A percentile compares a stretch with the other conserved stretches of the same genome.
Evolutionary conservation across 2,113 vertebrate species (phyloP).

Genomic region (Balaenoptera acutorostrata): DNA sequence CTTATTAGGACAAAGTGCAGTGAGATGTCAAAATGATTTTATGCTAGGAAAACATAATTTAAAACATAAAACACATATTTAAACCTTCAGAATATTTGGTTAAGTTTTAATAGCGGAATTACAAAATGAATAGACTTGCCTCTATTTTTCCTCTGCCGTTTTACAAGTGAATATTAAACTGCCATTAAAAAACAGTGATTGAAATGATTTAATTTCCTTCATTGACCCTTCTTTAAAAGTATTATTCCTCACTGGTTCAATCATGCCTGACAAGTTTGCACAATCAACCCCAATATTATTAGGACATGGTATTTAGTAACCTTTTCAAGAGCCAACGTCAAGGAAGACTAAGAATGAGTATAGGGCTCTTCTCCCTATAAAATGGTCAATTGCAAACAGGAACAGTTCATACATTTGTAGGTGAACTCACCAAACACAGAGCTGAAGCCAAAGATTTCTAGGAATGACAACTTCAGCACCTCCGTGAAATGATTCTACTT

Average conservation of each 20-base stretch:
- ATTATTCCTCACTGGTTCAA: not conserved
- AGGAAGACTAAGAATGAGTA: not conserved
- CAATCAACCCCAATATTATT: not conserved
- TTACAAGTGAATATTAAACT: not conserved
- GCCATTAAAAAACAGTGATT: not conserved
- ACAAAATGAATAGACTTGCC: not conserved
- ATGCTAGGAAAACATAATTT: not conserved
- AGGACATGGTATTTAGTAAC: not conserved
- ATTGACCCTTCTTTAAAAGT: not conserved
- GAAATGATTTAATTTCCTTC: not conserved
- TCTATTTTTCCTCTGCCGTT: not conserved
- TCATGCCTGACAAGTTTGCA: not conserved
- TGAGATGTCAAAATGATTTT: not conserved
- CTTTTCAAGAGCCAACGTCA: not conserved
- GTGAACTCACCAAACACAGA: conserved; percentile 23
- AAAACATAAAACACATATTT: not conserved
- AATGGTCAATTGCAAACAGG: not conserved
- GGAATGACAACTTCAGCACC: conserved; percentile 3
- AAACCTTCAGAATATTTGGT: not conserved
- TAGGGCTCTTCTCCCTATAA: not conserved
- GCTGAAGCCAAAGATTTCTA: not conserved
- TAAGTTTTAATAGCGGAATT: not conserved
- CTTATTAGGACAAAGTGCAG: not conserved
- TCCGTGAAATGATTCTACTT: not conserved
- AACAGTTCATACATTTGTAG: not conserved